These are phyloP conservation scores for Tigriopus japonicus DNA, from an alignment of 1,140 invertebrate genomes.

Conservation along the genomic window DNA sequence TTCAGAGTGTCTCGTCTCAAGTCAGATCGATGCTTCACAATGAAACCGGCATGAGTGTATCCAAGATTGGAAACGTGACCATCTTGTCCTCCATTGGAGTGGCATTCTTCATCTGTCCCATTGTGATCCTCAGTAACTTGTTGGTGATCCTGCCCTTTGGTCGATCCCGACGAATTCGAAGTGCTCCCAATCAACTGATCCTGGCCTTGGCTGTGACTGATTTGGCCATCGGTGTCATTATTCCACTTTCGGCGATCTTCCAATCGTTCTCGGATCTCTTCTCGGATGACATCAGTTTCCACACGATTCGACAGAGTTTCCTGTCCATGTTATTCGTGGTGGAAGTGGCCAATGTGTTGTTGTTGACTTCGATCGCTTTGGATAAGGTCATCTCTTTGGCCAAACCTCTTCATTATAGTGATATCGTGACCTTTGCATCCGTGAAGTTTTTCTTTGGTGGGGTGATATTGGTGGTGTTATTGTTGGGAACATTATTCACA, in stretches of 20 bases:
- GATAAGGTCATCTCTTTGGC: conserved; percentile 1
- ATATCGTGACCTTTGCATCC: not conserved
- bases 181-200: not conserved
- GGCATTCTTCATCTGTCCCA: not conserved
- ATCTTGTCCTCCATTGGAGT: no score
- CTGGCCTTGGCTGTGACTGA: not conserved
- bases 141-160: conserved; percentile 8
- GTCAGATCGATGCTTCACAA: no score
- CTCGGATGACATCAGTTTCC: not conserved
- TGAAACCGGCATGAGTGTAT: no score
- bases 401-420: conserved; percentile 4
- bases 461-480: not conserved
- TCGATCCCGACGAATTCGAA: not conserved
- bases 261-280: not conserved
- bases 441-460: not conserved
- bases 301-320: not conserved
- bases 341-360: not conserved
- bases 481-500: not conserved
- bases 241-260: not conserved
- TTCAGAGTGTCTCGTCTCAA: no score
- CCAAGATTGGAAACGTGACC: no score
- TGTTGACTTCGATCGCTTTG: not conserved
- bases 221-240: not conserved
- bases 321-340: not conserved
- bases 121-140: not conserved